phyloP scores from a whole-genome alignment of 2,797 vertebrate species.

The Rhinophrynus dorsalis region DNA sequence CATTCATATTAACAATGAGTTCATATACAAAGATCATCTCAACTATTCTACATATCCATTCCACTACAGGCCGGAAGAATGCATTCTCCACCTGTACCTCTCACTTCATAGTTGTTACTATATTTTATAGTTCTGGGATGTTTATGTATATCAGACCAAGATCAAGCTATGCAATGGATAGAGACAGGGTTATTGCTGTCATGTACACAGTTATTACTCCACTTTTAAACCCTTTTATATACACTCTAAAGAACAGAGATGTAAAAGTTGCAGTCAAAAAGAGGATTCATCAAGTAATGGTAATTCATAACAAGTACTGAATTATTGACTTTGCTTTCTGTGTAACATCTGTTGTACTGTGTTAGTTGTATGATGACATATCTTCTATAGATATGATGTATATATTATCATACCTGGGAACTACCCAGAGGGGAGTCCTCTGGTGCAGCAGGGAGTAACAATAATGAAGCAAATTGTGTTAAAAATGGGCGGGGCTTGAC shows the following conservation, averaged over 20 bases:
- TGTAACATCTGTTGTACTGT: no score
- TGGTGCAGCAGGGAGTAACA: no score
- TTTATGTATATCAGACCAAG: constrained; percentile 35
- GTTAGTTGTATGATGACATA: no score
- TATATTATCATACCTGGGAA: no score
- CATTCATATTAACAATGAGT: constrained; percentile 6
- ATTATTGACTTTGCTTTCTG: background rate
- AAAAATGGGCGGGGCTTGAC: no score
- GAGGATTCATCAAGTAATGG: no score
- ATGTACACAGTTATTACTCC: constrained; percentile 34
- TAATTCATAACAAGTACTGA: background rate
- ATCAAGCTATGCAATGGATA: constrained; percentile 28
- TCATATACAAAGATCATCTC: constrained; percentile 12
- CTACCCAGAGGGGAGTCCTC: no score
- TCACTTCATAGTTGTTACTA: constrained; percentile 16
- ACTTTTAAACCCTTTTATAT: constrained; percentile 32
- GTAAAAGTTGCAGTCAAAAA: constrained; percentile 15
- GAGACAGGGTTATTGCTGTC: constrained; percentile 15
- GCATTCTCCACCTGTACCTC: constrained; percentile 29
- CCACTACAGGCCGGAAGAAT: constrained; percentile 2
- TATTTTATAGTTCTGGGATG: constrained; percentile 36
- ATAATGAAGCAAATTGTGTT: no score
- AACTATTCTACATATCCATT: constrained; percentile 17
- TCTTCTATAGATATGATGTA: no score
- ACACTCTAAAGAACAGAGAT: constrained; percentile 23